Evolutionary conservation across 2,113 vertebrate species (phyloP), one percentile per base, ranked within the genome.

Genomic region (Tyto alba): DNA sequence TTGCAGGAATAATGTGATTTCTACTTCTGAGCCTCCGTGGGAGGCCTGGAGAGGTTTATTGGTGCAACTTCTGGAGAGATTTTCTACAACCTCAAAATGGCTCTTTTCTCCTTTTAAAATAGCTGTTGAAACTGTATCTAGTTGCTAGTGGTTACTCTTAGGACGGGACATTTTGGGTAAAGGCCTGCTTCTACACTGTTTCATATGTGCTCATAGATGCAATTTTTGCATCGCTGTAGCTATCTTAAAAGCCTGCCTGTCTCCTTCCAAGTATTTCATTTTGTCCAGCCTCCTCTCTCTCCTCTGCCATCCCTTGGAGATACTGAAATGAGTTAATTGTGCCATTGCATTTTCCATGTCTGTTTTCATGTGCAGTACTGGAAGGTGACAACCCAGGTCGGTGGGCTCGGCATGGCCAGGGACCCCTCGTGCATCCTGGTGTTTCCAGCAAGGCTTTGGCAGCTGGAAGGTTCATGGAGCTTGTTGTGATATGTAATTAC

Each of bases 311-410:
- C 45, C 71, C 57, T 10, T 30, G 38, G 52, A 48, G 56, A 8
- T 5, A 13, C 59, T 71, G 80, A 29, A 38, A 19, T 2, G 72
- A 57, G 27, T 9, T 53, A 26, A 8, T 18, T 16, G 53, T 64
- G 73, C 77, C 62, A 6, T 27, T 56, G 17, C 23, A 13, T 32
- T 9, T n/a, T 29, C 48, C 75, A 15, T 30, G 3, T 12, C 17
- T 7, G 29, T 19, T 67, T 50, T 43, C 43, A 8, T 1, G 0
- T 26, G 40, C 13, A 6, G 1, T 38, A 11, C 1, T 0, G 38
- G 36, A 5, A 71, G 50, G 55, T 4, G 50, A 10, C 55, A 74
- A 17, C 36, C 38, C 3, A 11, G 2, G 26, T 34, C 1, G 8
- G 40, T 40, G 55, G 50, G 15, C 43, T 9, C 50, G 2, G 29